Percentiles rank a stretch among this genome's conserved stretches.
Conservation (phyloP, 2,113 vertebrate species). For the Larimichthys polyactis region DNA sequence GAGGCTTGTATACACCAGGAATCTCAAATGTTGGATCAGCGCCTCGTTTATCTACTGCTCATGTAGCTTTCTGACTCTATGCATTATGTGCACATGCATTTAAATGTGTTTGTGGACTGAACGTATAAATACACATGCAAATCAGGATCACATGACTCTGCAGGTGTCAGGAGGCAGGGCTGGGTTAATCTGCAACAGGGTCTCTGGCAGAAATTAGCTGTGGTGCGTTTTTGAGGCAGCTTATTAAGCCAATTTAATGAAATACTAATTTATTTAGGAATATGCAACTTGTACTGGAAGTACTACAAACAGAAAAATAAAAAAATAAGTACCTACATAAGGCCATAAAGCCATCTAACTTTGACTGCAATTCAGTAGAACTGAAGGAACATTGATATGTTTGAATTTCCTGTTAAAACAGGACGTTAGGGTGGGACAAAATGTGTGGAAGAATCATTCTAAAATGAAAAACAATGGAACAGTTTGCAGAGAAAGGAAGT, state of each 20-base stretch:
- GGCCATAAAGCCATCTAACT: background rate
- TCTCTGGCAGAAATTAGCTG: background rate
- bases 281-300: background rate
- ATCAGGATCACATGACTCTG: background rate
- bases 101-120: background rate
- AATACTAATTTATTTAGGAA: background rate
- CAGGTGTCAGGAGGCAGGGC: background rate
- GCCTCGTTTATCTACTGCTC: slow-evolving; percentile 34
- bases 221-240: background rate
- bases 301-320: background rate
- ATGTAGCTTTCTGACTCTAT: slow-evolving; percentile 2
- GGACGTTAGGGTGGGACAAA: too few relatives aligned
- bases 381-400: background rate
- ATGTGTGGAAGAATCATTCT: too few relatives aligned
- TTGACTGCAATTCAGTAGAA: background rate
- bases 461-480: background rate
- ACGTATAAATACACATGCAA: background rate
- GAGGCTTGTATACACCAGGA: slow-evolving; percentile 31
- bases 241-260: background rate
- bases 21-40: slow-evolving; percentile 48
- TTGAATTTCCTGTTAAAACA: background rate
- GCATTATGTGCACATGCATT: background rate
- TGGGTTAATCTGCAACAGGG: background rate
- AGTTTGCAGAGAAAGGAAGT: background rate
- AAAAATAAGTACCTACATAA: background rate